Evolutionary conservation across 2,797 vertebrate genomes (phyloP), one percentile per base, ranked within the genome.

Genomic region (Peromyscus aztecus): DNA sequence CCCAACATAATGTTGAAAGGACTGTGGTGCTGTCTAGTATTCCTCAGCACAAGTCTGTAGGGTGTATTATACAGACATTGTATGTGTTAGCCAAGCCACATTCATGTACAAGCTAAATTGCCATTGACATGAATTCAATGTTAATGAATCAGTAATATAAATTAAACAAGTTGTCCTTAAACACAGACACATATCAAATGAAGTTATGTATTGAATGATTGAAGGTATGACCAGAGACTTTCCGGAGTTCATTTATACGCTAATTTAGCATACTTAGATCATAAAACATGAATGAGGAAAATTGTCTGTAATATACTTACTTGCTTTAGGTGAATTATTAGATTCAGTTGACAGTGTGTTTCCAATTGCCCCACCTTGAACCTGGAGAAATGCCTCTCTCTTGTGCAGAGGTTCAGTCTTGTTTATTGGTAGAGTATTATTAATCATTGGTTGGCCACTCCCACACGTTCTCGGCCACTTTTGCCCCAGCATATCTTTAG

Each of bases 221-320:
- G 73, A 81, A 85, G n/a, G 84, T 91, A 6, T 78, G 37, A 85
- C 57, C 69, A 90, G 31, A 80, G 73, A 1, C 37, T 87, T 90
- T 8, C 10, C n/a, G 17, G 8, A 89, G 40, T 29, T 46, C 12
- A 67, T 92, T 14, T 85, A 49, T 92, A 82, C 23, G n/a, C 82
- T 94, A 94, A 86, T 89, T 95, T 40, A 85, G 9, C 73, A 43
- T 82, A 63, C 37, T 65, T 65, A 75, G 59, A 76, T 86, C n/a
- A 2, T 71, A 82, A 46, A 31, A 75, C 49, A 31, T 0, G 7
- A 59, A 27, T 75, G 73, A 52, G 27, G 49, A 67, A 90, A 85
- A 89, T 59, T 43, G 52, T 17, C 71, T 89, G 6, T 27, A 80
- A 75, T 85, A 29, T 89, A 75, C 52, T 89, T 43, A 81, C 17